Conservation (phyloP, 2,888 invertebrate genomes). For the Lomographa bimaculata region DNA sequence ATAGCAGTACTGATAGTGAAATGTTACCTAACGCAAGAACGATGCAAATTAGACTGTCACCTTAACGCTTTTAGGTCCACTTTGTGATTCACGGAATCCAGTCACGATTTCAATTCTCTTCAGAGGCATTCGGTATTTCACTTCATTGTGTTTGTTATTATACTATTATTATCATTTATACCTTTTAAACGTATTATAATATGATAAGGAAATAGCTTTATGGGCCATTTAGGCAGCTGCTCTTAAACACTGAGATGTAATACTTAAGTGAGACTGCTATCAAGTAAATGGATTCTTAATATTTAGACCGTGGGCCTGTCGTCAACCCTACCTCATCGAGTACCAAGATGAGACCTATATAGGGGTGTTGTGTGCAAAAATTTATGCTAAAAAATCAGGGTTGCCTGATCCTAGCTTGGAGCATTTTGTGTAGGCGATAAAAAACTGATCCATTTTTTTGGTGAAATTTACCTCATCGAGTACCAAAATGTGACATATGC, state of each 20-base stretch:
- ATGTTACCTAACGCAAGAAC: constrained; percentile 57
- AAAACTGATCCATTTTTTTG: no score
- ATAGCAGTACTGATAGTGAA: constrained; percentile 74
- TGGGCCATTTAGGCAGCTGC: constrained; percentile 48
- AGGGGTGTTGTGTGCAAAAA: no score
- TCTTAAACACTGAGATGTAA: constrained; percentile 14
- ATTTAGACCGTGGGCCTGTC: no score
- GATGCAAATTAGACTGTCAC: constrained; percentile 62
- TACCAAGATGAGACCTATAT: no score
- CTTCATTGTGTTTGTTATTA: constrained; percentile 68
- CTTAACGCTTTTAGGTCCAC: constrained; percentile 47
- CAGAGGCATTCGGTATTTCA: constrained; percentile 67
- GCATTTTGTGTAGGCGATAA: no score
- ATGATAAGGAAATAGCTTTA: constrained; percentile 56
- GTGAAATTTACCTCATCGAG: no score
- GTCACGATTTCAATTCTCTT: constrained; percentile 72
- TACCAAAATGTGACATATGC: no score
- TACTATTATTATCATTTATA: constrained; percentile 62
- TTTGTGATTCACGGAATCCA: constrained; percentile 37
- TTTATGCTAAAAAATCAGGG: no score
- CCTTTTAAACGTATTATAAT: constrained; percentile 48
- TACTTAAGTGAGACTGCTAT: constrained; percentile 11
- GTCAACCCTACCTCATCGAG: no score
- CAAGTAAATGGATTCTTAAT: no score
- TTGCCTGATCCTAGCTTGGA: no score